phyloP scores from a whole-genome alignment of 64 coral and sea anemone genomes.

The Montipora efflorescens region DNA sequence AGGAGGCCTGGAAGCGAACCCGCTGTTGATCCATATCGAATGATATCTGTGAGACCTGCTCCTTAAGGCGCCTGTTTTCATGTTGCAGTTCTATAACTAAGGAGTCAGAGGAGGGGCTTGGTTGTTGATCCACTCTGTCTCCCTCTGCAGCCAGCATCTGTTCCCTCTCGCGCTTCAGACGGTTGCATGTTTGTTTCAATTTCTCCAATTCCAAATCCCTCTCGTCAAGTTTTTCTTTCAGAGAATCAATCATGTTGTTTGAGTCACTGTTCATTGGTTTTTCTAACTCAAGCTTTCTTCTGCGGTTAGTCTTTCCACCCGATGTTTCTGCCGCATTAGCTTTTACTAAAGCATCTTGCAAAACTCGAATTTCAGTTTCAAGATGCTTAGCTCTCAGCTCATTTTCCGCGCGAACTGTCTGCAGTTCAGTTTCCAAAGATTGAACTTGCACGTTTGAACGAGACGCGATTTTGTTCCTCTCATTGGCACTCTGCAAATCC shows the following conservation, averaged over 20 bases:
- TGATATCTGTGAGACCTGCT: constrained; percentile 64
- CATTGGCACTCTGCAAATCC: constrained; percentile 73
- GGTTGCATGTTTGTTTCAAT: constrained; percentile 73
- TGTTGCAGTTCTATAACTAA: constrained; percentile 51
- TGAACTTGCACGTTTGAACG: constrained; percentile 70
- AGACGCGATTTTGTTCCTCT: constrained; percentile 51
- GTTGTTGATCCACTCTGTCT: not conserved
- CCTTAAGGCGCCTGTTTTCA: constrained; percentile 85
- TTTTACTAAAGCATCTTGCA: constrained; percentile 79
- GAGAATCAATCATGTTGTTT: constrained; percentile 8
- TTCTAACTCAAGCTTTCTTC: constrained; percentile 29
- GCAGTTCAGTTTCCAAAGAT: constrained; percentile 79
- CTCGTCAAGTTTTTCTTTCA: constrained; percentile 67
- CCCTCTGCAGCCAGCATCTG: constrained; percentile 73
- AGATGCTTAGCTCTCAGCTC: constrained; percentile 64
- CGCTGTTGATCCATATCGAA: constrained; percentile 92
- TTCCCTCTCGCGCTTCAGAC: constrained; percentile 80
- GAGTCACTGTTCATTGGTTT: not conserved
- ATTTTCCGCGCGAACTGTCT: constrained; percentile 64
- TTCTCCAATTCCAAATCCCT: constrained; percentile 81
- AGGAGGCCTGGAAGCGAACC: constrained; percentile 88
- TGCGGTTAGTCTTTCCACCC: constrained; percentile 27
- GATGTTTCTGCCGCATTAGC: constrained; percentile 43
- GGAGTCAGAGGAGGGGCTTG: constrained; percentile 42
- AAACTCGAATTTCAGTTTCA: constrained; percentile 79